phyloP scores from a whole-genome alignment of 2,797 vertebrate species.

The Rhinoraja longicauda region DNA sequence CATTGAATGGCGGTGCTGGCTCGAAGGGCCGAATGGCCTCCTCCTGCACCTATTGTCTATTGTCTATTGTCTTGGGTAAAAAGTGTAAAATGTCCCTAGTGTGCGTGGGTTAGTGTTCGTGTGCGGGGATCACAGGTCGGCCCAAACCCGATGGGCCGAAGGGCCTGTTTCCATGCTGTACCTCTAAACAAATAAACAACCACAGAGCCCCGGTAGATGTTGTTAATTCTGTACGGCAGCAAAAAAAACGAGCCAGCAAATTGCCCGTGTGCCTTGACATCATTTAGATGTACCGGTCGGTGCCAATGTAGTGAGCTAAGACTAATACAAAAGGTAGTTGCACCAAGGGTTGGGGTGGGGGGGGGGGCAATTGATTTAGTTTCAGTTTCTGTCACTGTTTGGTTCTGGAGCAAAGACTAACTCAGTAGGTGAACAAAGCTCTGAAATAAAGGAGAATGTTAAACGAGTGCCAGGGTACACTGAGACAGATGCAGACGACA shows the following conservation, averaged over 20 bases:
- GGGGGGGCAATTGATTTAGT: conserved; percentile 10
- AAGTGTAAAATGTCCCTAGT: too few species aligned
- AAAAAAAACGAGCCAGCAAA: conserved; percentile 19
- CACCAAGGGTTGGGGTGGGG: too few species aligned
- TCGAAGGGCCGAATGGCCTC: too few species aligned
- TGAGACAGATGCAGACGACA: neutral
- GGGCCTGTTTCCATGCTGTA: too few species aligned
- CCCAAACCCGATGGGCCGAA: too few species aligned
- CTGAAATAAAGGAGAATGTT: conserved; percentile 12
- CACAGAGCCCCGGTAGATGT: conserved; percentile 9
- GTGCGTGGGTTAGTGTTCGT: too few species aligned
- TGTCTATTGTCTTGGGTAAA: too few species aligned
- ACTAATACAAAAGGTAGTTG: neutral
- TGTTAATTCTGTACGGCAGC: neutral
- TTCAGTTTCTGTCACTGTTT: neutral
- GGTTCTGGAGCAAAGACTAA: neutral
- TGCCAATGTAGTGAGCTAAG: conserved; percentile 4
- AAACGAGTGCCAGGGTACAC: neutral
- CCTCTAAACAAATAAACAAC: too few species aligned
- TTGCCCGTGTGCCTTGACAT: neutral
- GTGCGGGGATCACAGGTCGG: too few species aligned
- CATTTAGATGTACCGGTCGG: neutral
- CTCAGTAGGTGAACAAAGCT: conserved; percentile 5
- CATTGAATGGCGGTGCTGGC: too few species aligned
- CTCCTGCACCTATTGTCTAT: too few species aligned